Conservation (phyloP, 1,140 invertebrate species). For the Hormaphis cornu region DNA sequence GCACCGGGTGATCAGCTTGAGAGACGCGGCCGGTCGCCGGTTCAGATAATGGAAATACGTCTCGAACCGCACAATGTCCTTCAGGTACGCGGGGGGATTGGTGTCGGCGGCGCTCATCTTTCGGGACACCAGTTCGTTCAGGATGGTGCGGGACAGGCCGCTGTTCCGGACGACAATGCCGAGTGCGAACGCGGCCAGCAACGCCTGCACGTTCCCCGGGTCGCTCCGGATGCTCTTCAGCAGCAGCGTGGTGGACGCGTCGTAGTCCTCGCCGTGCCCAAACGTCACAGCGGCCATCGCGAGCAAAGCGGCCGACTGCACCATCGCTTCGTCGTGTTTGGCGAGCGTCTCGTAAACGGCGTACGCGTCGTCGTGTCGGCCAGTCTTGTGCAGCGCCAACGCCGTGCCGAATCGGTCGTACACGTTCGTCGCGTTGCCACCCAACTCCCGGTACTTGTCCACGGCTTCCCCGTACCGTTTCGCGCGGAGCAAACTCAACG, state of each 20-base stretch:
- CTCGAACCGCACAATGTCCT: constrained; percentile 2
- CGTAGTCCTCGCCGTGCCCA: not conserved
- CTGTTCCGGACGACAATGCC: not conserved
- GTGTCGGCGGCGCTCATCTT: too few relatives aligned
- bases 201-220: not conserved
- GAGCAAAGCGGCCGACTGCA: not conserved
- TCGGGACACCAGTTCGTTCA: not conserved
- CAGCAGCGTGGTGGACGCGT: not conserved
- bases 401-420: not conserved
- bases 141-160: not conserved
- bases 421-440: not conserved
- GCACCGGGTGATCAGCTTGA: not conserved
- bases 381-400: not conserved
- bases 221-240: constrained; percentile 8
- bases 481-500: not conserved
- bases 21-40: not conserved
- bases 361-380: not conserved
- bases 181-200: not conserved
- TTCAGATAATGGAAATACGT: constrained; percentile 17
- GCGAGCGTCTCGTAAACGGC: not conserved
- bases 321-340: not conserved
- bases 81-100: not conserved
- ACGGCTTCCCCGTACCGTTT: not conserved
- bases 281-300: constrained; percentile 13
- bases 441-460: not conserved